Evolutionary conservation across 2,797 vertebrate species (phyloP).

Genomic region (Enoplosus armatus): DNA sequence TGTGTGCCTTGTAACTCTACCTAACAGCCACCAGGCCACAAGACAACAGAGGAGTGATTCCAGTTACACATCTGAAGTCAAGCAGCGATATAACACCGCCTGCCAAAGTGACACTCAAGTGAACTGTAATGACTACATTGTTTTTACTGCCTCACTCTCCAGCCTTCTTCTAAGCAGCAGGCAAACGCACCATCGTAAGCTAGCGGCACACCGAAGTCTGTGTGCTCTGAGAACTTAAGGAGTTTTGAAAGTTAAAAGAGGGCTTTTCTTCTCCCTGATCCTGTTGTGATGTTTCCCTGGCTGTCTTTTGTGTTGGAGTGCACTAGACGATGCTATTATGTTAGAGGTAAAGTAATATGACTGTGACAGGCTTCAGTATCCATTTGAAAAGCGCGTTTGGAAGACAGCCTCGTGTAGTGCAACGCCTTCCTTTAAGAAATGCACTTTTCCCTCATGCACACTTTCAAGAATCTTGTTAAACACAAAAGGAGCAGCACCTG

Average conservation of each 20-base stretch:
- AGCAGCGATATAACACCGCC: slow-evolving; percentile 77
- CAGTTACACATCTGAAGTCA: slow-evolving; percentile 83
- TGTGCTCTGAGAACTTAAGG: slow-evolving; percentile 87
- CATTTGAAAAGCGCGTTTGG: slow-evolving; percentile 81
- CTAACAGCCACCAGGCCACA: slow-evolving; percentile 84
- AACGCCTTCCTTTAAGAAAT: slow-evolving; percentile 84
- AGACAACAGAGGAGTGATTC: slow-evolving; percentile 84
- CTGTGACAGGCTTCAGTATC: slow-evolving; percentile 86
- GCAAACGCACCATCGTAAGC: slow-evolving; percentile 76
- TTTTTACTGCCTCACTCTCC: slow-evolving; percentile 74
- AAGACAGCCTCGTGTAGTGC: slow-evolving; percentile 80
- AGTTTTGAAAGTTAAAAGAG: slow-evolving; percentile 89
- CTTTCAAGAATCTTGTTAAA: slow-evolving; percentile 89
- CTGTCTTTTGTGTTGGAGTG: slow-evolving; percentile 83
- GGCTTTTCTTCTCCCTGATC: slow-evolving; percentile 82
- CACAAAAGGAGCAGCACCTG: slow-evolving; percentile 84
- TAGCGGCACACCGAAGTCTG: slow-evolving; percentile 77
- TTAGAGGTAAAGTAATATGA: slow-evolving; percentile 84
- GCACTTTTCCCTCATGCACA: slow-evolving; percentile 84
- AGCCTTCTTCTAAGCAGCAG: slow-evolving; percentile 74
- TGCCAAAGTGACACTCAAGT: slow-evolving; percentile 87
- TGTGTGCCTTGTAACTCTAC: slow-evolving; percentile 82
- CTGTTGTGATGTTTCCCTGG: slow-evolving; percentile 85
- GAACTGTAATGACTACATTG: slow-evolving; percentile 85
- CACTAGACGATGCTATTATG: slow-evolving; percentile 84